These are phyloP conservation scores for Yoshiicerus persimilis DNA, from an alignment of 1,140 invertebrate species.

Conservation along the genomic window DNA sequence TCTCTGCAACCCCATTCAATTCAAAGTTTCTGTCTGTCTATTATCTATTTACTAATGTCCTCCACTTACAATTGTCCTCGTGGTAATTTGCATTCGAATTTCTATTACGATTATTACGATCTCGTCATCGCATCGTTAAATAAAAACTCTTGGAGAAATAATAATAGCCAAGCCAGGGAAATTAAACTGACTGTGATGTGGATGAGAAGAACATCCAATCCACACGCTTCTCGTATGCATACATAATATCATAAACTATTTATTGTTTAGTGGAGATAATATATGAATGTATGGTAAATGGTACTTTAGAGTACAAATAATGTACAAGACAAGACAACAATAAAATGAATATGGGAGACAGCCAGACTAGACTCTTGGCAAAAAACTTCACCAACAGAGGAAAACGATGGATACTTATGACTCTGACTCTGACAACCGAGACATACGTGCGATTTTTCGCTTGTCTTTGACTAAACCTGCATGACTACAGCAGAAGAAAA, in stretches of 20 bases:
- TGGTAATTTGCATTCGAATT: slow-evolving; percentile 1
- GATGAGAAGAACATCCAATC: neutral
- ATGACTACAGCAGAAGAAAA: neutral
- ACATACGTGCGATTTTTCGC: neutral
- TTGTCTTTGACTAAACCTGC: slow-evolving; percentile 13
- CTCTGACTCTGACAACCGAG: neutral
- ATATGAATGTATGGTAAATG: neutral
- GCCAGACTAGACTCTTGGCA: neutral
- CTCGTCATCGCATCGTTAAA: neutral
- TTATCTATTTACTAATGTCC: neutral
- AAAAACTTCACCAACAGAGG: neutral
- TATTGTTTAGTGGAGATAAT: neutral
- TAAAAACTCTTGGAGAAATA: neutral
- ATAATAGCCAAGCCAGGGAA: too few relatives aligned
- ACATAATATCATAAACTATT: neutral
- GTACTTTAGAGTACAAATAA: neutral
- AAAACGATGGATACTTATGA: neutral
- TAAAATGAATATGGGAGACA: neutral
- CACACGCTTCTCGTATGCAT: neutral
- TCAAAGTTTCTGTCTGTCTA: neutral
- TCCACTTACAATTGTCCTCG: neutral
- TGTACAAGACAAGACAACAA: neutral
- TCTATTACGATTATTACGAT: neutral
- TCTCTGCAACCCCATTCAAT: neutral
- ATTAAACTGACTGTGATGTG: neutral